phyloP scores from a whole-genome alignment of 2,113 vertebrate species.

The Taxidea taxus region DNA sequence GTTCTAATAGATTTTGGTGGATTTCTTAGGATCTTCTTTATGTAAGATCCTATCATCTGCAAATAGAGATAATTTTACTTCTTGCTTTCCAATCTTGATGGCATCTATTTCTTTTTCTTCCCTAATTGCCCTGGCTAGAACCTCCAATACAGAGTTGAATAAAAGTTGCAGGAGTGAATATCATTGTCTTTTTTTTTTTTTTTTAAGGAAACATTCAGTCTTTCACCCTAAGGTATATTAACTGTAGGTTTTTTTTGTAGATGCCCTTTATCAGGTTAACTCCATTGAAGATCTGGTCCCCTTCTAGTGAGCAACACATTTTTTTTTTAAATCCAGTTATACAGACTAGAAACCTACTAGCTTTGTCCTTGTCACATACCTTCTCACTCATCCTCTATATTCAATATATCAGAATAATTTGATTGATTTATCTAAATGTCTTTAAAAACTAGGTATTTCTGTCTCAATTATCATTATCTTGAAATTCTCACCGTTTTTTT shows the following conservation, averaged over 20 bases:
- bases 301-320: not conserved
- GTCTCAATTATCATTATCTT: not conserved
- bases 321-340: not conserved
- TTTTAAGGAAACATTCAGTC: not conserved
- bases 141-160: not conserved
- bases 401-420: slow-evolving; percentile 13
- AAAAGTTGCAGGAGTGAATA: not conserved
- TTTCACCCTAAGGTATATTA: not conserved
- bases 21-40: not conserved
- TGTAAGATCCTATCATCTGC: not conserved
- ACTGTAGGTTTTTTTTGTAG: not conserved
- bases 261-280: not conserved
- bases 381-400: not conserved
- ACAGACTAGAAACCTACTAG: not conserved
- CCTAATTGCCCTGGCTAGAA: not conserved
- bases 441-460: not conserved
- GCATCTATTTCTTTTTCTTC: slow-evolving; percentile 1
- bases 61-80: not conserved
- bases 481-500: not conserved
- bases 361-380: not conserved
- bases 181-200: not conserved
- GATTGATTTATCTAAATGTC: not conserved
- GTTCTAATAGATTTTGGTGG: not conserved
- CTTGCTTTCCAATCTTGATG: not conserved
- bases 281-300: not conserved